Base-by-base conservation (phyloP, 2,113 vertebrate genomes). In the Brachyhypopomus occidentalis region DNA sequence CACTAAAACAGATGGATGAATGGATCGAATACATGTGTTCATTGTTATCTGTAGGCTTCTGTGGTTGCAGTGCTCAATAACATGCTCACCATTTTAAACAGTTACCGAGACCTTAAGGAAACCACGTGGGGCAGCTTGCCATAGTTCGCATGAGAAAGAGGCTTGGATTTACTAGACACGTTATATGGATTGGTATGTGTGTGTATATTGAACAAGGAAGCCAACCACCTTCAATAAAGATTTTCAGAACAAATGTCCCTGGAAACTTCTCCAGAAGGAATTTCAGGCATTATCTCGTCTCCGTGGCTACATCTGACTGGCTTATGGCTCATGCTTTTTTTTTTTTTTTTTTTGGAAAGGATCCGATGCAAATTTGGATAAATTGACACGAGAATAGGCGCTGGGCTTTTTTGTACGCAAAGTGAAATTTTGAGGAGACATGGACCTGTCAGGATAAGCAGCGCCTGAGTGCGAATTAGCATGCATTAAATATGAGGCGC, bases 281-380 rank as follows among this genome's bases (percentile, higher is more conserved):
- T 27, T 67, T 34, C 30, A 17, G 9, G 4, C 12, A 27, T 0
- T 20, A 17, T 67, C 64, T 1, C 16, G 30, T 67, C 34, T 64
- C 62, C 62, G 34, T 67, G 27, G 64, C 64, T 67, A 67, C 64
- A 67, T 7, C 64, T 20, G 16, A 36, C 34, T 67, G 59, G 14
- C 56, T n/a, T 83, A 58, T 64, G 22, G 41, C 38, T 60, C 75
- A 75, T 72, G 56, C n/a, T 34, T 64, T 22, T 71, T n/a, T 63
- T 58, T 73, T 7, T 72, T 48, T 48, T 22, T 55, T 34, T 38
- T 23, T 52, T 52, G 9, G 9, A 14, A 52, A 52, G 8, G 11
- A n/a, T 19, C 3, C 62, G 67, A 79, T 45, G 72, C 23, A 79
- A 85, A 82, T 72, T 56, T 84, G 30, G 58, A 81, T 84, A 72